phyloP scores from a whole-genome alignment of 1,140 invertebrate species.

The Pissodes strobi region DNA sequence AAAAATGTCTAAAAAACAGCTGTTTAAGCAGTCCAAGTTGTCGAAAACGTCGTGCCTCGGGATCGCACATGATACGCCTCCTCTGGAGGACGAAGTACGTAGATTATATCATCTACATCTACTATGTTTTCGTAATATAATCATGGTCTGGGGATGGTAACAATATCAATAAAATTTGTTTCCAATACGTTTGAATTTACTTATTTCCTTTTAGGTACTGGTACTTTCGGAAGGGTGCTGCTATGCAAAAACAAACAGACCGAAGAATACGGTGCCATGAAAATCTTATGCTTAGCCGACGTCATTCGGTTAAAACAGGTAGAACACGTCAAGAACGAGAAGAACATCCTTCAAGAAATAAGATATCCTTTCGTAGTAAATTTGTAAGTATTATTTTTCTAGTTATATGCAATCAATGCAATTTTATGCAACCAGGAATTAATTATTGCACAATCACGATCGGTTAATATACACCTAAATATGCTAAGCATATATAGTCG shows the following conservation, averaged over 20 bases:
- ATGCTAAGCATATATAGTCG: too few relatives aligned
- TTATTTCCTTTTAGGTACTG: slow-evolving; percentile 88
- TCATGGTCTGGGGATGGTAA: too few relatives aligned
- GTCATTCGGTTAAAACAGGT: slow-evolving; percentile 92
- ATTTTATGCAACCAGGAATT: not conserved
- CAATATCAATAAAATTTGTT: too few relatives aligned
- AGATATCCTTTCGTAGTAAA: slow-evolving; percentile 94
- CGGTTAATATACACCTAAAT: not conserved
- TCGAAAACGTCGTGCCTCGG: too few relatives aligned
- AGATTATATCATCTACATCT: too few relatives aligned
- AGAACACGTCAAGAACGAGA: slow-evolving; percentile 94
- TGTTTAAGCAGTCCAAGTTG: too few relatives aligned
- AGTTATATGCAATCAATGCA: not conserved
- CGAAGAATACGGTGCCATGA: slow-evolving; percentile 83
- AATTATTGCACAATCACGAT: too few relatives aligned
- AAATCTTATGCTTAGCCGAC: slow-evolving; percentile 88
- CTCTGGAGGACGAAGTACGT: too few relatives aligned
- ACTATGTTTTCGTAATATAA: too few relatives aligned
- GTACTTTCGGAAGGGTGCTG: slow-evolving; percentile 91
- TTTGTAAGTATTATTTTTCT: slow-evolving; percentile 72
- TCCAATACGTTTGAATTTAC: too few relatives aligned
- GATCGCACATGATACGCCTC: too few relatives aligned
- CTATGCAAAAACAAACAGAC: slow-evolving; percentile 80
- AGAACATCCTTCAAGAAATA: slow-evolving; percentile 84
- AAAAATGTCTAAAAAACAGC: too few relatives aligned